Conservation (phyloP, 1,140 invertebrate species). For the Meloidogyne hapla region DNA sequence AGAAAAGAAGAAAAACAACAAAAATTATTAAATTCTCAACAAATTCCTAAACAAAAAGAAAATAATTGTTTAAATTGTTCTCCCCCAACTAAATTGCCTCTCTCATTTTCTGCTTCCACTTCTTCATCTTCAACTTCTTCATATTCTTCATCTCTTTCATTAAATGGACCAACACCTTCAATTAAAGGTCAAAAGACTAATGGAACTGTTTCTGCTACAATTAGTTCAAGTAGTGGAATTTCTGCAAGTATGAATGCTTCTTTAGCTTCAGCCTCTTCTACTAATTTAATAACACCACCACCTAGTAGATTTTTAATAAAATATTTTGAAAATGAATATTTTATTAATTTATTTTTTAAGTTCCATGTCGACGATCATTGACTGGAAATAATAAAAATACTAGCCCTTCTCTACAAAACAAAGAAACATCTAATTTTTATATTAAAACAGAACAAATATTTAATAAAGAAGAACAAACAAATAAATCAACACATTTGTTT, state of each 20-base stretch:
- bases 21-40: neutral
- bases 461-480: conserved; percentile 9
- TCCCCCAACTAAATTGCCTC: neutral
- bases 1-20: neutral
- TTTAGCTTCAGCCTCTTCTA: conserved; percentile 9
- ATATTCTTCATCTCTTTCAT: conserved; percentile 19
- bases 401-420: neutral
- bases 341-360: conserved; percentile 1
- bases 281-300: conserved; percentile 8
- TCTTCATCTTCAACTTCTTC: neutral
- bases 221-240: conserved; percentile 25
- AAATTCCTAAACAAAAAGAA: neutral
- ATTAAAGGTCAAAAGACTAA: neutral
- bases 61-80: neutral
- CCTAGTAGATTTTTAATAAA: neutral
- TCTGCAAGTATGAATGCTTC: conserved; percentile 5
- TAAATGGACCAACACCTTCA: conserved; percentile 16
- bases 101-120: neutral
- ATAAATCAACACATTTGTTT: conserved; percentile 28
- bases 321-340: neutral
- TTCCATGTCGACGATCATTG: conserved; percentile 14
- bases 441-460: conserved; percentile 14
- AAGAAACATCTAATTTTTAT: neutral
- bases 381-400: neutral
- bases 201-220: neutral